phyloP scores from a whole-genome alignment of 1,140 invertebrate species.

The Heterodera carotae region DNA sequence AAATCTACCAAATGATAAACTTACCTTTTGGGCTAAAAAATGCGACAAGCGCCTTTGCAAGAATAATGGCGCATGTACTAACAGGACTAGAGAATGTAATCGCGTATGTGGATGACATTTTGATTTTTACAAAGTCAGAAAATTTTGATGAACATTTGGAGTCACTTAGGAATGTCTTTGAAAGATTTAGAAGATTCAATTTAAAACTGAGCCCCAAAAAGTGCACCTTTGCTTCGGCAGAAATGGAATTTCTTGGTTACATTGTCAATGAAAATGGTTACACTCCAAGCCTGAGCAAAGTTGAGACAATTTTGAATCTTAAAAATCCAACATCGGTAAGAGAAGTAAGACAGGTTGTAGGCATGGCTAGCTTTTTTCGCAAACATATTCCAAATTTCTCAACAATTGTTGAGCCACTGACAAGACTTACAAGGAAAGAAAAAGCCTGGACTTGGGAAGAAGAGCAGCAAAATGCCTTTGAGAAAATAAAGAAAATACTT shows the following conservation, averaged over 20 bases:
- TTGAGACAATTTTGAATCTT: conserved; percentile 32
- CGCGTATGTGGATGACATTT: conserved; percentile 18
- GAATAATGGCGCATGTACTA: conserved; percentile 56
- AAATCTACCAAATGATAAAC: conserved; percentile 33
- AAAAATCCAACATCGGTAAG: conserved; percentile 53
- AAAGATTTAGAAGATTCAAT: conserved; percentile 29
- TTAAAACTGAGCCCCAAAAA: conserved; percentile 41
- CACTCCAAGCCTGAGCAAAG: conserved; percentile 52
- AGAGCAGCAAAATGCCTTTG: conserved; percentile 32
- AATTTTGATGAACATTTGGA: conserved; percentile 30
- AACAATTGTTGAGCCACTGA: conserved; percentile 15
- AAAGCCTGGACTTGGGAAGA: conserved; percentile 23
- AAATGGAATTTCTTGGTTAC: conserved; percentile 57
- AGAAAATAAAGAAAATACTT: conserved; percentile 20
- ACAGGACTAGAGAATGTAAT: conserved; percentile 40
- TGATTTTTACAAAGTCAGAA: conserved; percentile 25
- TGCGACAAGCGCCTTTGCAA: conserved; percentile 27
- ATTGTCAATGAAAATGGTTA: conserved; percentile 53
- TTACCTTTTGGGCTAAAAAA: conserved; percentile 37
- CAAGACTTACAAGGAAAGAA: conserved; percentile 19
- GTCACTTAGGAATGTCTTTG: conserved; percentile 25
- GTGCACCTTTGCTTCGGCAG: conserved; percentile 33
- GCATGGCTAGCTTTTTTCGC: conserved; percentile 37
- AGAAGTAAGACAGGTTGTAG: conserved; percentile 59
- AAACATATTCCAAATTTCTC: conserved; percentile 22